Evolutionary conservation across 2,113 vertebrate species (phyloP), one percentile per base, ranked within the genome.

Genomic region (Aspiorhynchus laticeps): DNA sequence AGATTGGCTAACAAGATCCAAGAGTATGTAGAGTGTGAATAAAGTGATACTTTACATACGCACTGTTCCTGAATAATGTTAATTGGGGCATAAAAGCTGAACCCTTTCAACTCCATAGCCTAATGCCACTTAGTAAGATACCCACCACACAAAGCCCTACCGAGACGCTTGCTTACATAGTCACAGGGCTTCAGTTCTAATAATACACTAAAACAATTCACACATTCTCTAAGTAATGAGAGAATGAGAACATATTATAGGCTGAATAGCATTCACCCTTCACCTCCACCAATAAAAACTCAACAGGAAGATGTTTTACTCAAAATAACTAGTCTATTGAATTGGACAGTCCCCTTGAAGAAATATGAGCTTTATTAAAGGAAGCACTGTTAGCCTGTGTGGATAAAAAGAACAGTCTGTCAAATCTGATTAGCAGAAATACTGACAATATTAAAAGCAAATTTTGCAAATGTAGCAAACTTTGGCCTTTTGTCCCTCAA

Each of bases 11-110:
- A 56, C 65, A 67, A 41, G 48, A 80, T 75, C n/a, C 43, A n/a
- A 48, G 38, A 41, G 10, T 19, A 17, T 41, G 41, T 26, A 21
- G 51, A 56, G 51, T 56, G 38, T 59, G 61, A 56, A 21, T 38
- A 61, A 53, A 73, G 53, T 41, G 31, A 80, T 59, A 41, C 31
- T 79, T 79, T 24, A 56, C 46, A 78, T 24, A 2, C 3, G 0
- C 48, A 31, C 48, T 56, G 28, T 31, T 79, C 10, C 28, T 36
- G 28, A 79, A 79, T 59, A 59, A 38, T 59, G 53, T 63, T 63
- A 80, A 80, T n/a, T 41, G 53, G 53, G 53, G 53, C 36, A 80
- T 63, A 80, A n/a, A 80, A 80, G 78, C 33, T n/a, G 24, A 38
- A 80, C 33, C 21, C 56, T 80, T 80, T 80, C 56, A 80, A 61